Conservation (phyloP, 2,888 invertebrate species). For the Prosapia bicincta region DNA sequence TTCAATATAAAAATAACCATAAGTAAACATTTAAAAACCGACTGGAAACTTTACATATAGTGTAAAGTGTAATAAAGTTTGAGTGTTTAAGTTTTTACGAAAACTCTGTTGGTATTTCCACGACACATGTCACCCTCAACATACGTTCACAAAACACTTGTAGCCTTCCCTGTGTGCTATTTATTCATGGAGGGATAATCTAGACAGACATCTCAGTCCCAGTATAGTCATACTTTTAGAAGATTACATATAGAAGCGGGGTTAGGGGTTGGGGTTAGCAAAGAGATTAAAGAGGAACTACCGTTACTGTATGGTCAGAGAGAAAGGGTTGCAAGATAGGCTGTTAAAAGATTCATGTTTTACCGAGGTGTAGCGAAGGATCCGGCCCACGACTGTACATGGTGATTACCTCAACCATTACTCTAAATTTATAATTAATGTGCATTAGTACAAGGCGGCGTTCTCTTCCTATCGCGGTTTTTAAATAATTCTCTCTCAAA, state of each 20-base stretch:
- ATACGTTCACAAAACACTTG: too few species aligned
- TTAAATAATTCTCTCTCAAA: too few species aligned
- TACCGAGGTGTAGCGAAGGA: background rate
- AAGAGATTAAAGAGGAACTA: constrained; percentile 6
- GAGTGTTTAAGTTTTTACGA: too few species aligned
- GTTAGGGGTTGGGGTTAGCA: background rate
- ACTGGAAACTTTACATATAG: too few species aligned
- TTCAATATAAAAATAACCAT: too few species aligned
- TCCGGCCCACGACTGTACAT: background rate
- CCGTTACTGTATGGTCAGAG: constrained; percentile 10
- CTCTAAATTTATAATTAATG: background rate
- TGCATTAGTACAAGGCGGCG: background rate
- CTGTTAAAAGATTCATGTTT: background rate
- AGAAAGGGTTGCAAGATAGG: constrained; percentile 26
- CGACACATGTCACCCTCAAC: too few species aligned
- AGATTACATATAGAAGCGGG: background rate
- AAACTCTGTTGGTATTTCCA: too few species aligned
- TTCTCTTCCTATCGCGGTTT: too few species aligned
- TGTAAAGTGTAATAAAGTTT: too few species aligned
- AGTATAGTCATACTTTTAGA: background rate
- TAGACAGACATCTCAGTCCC: background rate
- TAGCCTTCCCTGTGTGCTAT: background rate
- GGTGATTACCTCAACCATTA: background rate
- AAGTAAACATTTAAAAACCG: too few species aligned
- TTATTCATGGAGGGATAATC: background rate